Percentiles rank a stretch among this genome's conserved stretches.
These are phyloP conservation scores for Todiramphus saurophagus DNA, from an alignment of 2,113 vertebrate species.

Conservation along the genomic window DNA sequence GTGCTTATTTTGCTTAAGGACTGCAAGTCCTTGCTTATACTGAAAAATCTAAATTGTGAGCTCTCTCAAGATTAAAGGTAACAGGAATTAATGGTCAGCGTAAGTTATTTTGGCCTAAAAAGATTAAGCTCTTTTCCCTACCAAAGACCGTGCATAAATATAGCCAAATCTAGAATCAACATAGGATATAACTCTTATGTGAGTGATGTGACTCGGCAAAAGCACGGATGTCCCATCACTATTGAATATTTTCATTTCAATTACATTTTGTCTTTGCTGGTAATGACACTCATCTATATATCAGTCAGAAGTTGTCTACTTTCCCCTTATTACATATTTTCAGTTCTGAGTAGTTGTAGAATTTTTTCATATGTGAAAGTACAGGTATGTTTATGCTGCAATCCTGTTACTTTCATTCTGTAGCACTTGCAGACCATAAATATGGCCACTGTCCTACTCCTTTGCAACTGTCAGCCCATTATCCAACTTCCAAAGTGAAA, in stretches of 20 bases:
- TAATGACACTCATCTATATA: no score
- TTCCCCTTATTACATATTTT: neutral
- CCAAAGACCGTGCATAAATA: slow-evolving; percentile 7
- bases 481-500: neutral
- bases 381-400: neutral
- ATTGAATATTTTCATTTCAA: neutral
- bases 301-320: neutral
- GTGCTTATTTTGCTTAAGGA: neutral
- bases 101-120: neutral
- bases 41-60: neutral
- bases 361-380: neutral
- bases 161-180: slow-evolving; percentile 4
- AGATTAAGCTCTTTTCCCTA: neutral
- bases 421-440: neutral
- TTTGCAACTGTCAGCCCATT: neutral
- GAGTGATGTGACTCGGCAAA: neutral
- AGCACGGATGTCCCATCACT: neutral
- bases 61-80: neutral
- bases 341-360: neutral
- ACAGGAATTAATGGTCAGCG: neutral
- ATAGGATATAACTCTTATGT: neutral
- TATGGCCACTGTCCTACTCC: neutral
- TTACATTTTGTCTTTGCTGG: neutral
- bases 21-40: neutral
- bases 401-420: neutral